Evolutionary conservation across 2,113 vertebrate genomes (phyloP).

Genomic region (Gasterosteus nipponicus): DNA sequence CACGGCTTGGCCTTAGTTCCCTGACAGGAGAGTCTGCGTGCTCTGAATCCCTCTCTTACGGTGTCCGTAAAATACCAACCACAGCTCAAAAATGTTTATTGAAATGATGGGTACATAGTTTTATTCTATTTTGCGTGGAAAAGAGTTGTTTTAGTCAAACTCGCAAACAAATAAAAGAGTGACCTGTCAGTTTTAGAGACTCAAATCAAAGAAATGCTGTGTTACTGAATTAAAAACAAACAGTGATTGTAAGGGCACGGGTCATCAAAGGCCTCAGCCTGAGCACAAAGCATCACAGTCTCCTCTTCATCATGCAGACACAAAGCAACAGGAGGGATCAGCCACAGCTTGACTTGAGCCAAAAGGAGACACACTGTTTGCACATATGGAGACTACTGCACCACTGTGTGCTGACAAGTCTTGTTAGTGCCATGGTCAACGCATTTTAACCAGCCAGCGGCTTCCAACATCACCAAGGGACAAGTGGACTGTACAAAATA

Average conservation of each 20-base stretch:
- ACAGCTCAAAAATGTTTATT: slow-evolving; percentile 45
- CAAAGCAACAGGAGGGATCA: slow-evolving; percentile 43
- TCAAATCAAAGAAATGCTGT: background rate
- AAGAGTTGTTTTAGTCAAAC: background rate
- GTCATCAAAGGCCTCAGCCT: slow-evolving; percentile 41
- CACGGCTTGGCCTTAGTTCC: slow-evolving; percentile 53
- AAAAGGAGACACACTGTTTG: slow-evolving; percentile 52
- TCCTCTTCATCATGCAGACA: slow-evolving; percentile 43
- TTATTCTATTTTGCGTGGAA: slow-evolving; percentile 16
- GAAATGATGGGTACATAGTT: slow-evolving; percentile 32
- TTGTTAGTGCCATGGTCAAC: slow-evolving; percentile 10
- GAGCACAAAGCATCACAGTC: slow-evolving; percentile 23
- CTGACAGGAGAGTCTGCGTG: slow-evolving; percentile 55
- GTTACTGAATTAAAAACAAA: background rate
- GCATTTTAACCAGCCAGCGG: slow-evolving; percentile 1
- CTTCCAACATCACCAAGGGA: background rate
- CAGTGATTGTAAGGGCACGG: background rate
- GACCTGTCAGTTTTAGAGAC: background rate
- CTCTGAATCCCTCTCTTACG: slow-evolving; percentile 60
- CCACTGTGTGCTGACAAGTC: slow-evolving; percentile 3
- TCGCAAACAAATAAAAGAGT: background rate
- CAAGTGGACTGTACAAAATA: background rate
- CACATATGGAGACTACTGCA: slow-evolving; percentile 35
- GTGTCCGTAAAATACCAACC: slow-evolving; percentile 63
- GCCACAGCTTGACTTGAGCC: slow-evolving; percentile 51